Conservation (phyloP, 2,888 invertebrate genomes). For the Patella caerulea region DNA sequence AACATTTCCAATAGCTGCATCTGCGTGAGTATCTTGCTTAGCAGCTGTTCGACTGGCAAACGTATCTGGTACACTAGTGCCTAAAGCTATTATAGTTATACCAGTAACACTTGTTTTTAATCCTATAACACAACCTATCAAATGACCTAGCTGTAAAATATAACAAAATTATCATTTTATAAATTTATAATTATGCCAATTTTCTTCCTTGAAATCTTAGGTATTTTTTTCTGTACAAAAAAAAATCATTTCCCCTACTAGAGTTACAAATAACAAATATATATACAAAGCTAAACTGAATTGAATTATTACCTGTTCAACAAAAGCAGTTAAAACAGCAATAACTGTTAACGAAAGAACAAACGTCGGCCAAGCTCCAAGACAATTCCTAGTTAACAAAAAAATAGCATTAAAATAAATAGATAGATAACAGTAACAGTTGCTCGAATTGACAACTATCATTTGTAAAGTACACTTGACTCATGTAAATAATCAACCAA, state of each 20-base stretch:
- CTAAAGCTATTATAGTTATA: conserved; percentile 67
- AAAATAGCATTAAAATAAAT: no score
- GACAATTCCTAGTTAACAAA: conserved; percentile 36
- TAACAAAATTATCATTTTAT: background rate
- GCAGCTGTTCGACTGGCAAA: conserved; percentile 69
- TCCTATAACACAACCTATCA: conserved; percentile 67
- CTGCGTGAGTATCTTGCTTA: conserved; percentile 66
- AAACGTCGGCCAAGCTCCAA: conserved; percentile 66
- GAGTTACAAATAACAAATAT: no score
- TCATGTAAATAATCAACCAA: no score
- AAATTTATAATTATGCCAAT: no score
- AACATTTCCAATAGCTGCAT: conserved; percentile 69
- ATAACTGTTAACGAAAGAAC: conserved; percentile 57
- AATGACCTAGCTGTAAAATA: conserved; percentile 56
- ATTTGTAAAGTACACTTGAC: no score
- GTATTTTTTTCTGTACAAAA: no score
- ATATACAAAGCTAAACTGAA: no score
- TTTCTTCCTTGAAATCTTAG: no score
- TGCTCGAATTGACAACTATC: no score
- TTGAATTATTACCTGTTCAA: conserved; percentile 60
- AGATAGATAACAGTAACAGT: no score
- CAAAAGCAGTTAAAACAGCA: conserved; percentile 56
- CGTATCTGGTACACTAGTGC: conserved; percentile 69
- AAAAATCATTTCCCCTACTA: no score
- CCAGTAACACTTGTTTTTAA: conserved; percentile 65